These are phyloP conservation scores for Pharmacophagus antenor DNA, from an alignment of 2,888 invertebrate genomes.

Conservation along the genomic window DNA sequence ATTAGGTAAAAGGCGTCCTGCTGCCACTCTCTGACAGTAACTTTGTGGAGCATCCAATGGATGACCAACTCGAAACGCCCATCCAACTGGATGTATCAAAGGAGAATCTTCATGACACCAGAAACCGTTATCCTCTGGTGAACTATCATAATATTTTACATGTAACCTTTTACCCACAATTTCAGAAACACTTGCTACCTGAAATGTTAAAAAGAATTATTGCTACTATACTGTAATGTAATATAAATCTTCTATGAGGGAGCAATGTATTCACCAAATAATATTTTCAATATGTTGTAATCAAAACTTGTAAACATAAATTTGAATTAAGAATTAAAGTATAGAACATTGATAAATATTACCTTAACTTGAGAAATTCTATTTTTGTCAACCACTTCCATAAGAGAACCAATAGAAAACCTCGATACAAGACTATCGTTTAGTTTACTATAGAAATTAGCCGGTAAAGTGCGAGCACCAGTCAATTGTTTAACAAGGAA, in stretches of 20 bases:
- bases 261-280: background rate
- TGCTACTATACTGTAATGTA: too few species aligned
- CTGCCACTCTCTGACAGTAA: constrained; percentile 87
- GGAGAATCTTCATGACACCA: constrained; percentile 99
- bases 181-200: constrained; percentile 93
- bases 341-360: constrained; percentile 7
- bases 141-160: constrained; percentile 92
- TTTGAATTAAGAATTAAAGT: too few species aligned
- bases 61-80: constrained; percentile 95
- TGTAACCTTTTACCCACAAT: constrained; percentile 95
- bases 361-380: constrained; percentile 93
- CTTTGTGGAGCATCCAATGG: constrained; percentile 90
- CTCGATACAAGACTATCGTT: constrained; percentile 91
- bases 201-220: constrained; percentile 34
- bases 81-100: constrained; percentile 97
- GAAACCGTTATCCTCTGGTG: constrained; percentile 91
- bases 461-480: constrained; percentile 96
- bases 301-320: too few species aligned
- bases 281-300: background rate
- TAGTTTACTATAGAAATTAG: constrained; percentile 94
- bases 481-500: constrained; percentile 95
- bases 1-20: constrained; percentile 85
- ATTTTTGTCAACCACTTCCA: constrained; percentile 98
- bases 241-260: background rate
- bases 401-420: constrained; percentile 89